A percentile compares a stretch with the other conserved stretches of the same genome.
phyloP scores from a whole-genome alignment of 2,888 invertebrate genomes.

The Apotomis betuletana region DNA sequence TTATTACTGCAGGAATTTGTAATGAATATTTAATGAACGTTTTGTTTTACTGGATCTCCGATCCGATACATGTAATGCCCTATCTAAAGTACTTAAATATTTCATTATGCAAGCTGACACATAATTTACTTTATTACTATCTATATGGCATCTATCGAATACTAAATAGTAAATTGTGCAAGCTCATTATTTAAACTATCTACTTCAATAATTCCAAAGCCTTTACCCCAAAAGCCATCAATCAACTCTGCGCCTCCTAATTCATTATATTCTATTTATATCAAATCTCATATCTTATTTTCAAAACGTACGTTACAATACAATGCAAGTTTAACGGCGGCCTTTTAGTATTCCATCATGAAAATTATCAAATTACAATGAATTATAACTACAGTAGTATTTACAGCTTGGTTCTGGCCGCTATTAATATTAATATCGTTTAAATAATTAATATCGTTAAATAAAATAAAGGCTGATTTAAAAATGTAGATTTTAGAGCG shows the following conservation, averaged over 20 bases:
- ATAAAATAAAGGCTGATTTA: conserved; percentile 35
- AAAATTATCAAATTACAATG: conserved; percentile 19
- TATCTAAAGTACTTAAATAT: conserved; percentile 25
- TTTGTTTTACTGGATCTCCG: conserved; percentile 15
- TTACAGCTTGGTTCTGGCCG: conserved; percentile 41
- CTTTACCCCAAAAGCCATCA: conserved; percentile 1
- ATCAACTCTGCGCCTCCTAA: neutral
- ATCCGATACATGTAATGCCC: conserved; percentile 13
- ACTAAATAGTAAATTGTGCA: conserved; percentile 53
- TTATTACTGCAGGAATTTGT: conserved; percentile 14
- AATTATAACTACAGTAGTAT: conserved; percentile 25
- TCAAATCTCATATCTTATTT: conserved; percentile 11
- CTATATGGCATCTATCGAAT: conserved; percentile 45
- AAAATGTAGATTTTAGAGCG: conserved; percentile 39
- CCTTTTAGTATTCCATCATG: conserved; percentile 12
- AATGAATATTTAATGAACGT: neutral
- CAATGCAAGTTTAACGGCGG: conserved; percentile 14
- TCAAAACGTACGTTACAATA: conserved; percentile 9
- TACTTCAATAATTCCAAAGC: conserved; percentile 42
- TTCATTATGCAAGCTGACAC: conserved; percentile 33
- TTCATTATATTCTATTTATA: neutral
- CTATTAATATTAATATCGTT: conserved; percentile 32
- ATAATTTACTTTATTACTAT: conserved; percentile 47
- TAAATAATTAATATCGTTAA: conserved; percentile 36
- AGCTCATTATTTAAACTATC: conserved; percentile 57